Evolutionary conservation across 2,888 invertebrate species (phyloP).

Genomic region (Gisinianus flammeolus): DNA sequence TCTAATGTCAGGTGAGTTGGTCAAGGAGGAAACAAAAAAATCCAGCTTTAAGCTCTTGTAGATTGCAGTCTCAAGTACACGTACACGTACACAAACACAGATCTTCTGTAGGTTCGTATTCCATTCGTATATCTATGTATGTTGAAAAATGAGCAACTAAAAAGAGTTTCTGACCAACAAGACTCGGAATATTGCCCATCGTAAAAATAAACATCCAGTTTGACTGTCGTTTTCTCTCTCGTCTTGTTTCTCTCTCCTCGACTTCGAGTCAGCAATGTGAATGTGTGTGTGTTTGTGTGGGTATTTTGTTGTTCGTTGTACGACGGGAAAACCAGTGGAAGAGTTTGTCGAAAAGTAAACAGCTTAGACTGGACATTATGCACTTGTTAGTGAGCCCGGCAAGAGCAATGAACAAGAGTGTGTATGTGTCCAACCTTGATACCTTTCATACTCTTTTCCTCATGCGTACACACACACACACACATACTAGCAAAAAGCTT

Average conservation of each 20-base stretch:
- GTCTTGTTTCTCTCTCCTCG: slow-evolving; percentile 32
- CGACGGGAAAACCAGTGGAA: slow-evolving; percentile 28
- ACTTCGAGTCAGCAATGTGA: too few species aligned
- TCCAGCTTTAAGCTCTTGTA: background rate
- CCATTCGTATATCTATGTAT: background rate
- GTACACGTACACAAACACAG: too few species aligned
- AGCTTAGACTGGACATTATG: slow-evolving; percentile 48
- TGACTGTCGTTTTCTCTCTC: slow-evolving; percentile 38
- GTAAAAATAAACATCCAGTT: slow-evolving; percentile 46
- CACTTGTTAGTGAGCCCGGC: slow-evolving; percentile 40
- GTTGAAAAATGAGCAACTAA: background rate
- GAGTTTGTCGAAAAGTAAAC: slow-evolving; percentile 41
- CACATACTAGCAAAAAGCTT: background rate
- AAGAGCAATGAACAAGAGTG: background rate
- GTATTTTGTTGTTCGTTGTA: slow-evolving; percentile 6
- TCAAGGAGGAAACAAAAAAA: background rate
- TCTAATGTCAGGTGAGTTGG: background rate
- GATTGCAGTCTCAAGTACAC: background rate
- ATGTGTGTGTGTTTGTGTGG: too few species aligned
- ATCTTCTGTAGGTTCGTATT: too few species aligned
- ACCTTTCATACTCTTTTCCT: background rate
- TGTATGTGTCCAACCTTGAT: slow-evolving; percentile 11
- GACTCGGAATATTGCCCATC: slow-evolving; percentile 38
- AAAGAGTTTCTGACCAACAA: background rate
- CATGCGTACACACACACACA: background rate